A percentile compares a stretch with the other conserved stretches of the same genome.
These are phyloP conservation scores for Falco concolor DNA, from an alignment of 2,797 vertebrate species.

Conservation along the genomic window DNA sequence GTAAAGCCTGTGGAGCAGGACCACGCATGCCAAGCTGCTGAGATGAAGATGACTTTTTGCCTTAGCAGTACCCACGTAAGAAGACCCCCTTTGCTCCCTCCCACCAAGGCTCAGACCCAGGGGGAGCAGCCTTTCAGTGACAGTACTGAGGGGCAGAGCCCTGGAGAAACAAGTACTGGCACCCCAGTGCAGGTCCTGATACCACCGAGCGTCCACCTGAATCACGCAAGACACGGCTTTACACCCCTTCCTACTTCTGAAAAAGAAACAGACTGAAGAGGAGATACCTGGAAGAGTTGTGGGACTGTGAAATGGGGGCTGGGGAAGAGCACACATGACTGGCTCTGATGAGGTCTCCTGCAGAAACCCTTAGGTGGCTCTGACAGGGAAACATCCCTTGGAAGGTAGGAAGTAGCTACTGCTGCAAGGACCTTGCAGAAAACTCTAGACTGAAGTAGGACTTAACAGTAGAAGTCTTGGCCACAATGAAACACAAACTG, in stretches of 20 bases:
- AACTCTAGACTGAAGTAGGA: not conserved
- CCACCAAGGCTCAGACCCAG: not conserved
- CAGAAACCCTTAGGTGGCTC: not conserved
- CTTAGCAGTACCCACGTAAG: not conserved
- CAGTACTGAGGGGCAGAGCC: not conserved
- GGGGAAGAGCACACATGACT: not conserved
- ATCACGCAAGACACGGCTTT: not conserved
- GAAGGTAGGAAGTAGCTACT: not conserved
- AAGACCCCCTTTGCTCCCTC: not conserved
- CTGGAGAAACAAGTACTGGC: not conserved
- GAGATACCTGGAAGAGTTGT: not conserved
- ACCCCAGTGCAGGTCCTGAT: not conserved
- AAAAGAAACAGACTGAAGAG: not conserved
- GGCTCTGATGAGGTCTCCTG: not conserved
- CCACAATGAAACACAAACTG: not conserved
- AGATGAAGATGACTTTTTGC: not conserved
- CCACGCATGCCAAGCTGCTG: not conserved
- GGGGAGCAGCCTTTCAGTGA: not conserved
- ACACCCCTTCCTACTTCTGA: not conserved
- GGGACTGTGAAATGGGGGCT: not conserved
- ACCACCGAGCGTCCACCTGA: not conserved
- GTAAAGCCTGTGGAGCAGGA: not conserved
- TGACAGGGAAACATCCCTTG: not conserved
- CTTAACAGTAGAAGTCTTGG: not conserved
- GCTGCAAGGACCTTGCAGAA: not conserved